Conservation (phyloP, 1,140 invertebrate genomes). For the Maconellicoccus hirsutus region DNA sequence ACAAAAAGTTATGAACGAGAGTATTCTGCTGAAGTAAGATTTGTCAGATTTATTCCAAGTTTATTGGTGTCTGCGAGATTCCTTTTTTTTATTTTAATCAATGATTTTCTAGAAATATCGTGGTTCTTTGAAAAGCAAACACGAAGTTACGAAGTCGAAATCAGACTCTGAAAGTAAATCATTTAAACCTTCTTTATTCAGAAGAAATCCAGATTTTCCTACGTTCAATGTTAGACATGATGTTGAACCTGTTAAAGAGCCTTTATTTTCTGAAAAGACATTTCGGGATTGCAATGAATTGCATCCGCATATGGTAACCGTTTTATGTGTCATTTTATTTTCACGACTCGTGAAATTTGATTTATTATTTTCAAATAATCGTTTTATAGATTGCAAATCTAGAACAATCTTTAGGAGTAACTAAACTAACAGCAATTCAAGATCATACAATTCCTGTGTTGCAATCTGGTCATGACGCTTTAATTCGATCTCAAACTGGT, state of each 20-base stretch:
- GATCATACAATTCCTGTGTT: slow-evolving; percentile 69
- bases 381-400: slow-evolving; percentile 47
- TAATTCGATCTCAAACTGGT: slow-evolving; percentile 83
- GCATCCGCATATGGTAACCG: slow-evolving; percentile 44
- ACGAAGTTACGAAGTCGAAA: not conserved
- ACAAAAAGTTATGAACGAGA: too few species aligned
- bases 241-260: slow-evolving; percentile 57
- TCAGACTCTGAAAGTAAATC: slow-evolving; percentile 6
- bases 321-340: not conserved
- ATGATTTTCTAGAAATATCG: too few species aligned
- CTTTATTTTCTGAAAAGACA: slow-evolving; percentile 53
- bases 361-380: not conserved
- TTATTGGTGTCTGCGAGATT: too few species aligned
- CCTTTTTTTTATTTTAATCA: too few species aligned
- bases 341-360: not conserved
- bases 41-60: too few species aligned
- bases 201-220: slow-evolving; percentile 60
- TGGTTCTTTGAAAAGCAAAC: not conserved
- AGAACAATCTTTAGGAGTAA: slow-evolving; percentile 59
- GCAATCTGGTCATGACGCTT: slow-evolving; percentile 60
- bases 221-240: slow-evolving; percentile 46
- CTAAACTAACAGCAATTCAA: slow-evolving; percentile 71
- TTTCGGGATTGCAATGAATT: slow-evolving; percentile 52
- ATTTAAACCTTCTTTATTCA: slow-evolving; percentile 48
- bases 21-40: not conserved